phyloP scores from a whole-genome alignment of 2,888 invertebrate genomes.

The Drosophila limbata region DNA sequence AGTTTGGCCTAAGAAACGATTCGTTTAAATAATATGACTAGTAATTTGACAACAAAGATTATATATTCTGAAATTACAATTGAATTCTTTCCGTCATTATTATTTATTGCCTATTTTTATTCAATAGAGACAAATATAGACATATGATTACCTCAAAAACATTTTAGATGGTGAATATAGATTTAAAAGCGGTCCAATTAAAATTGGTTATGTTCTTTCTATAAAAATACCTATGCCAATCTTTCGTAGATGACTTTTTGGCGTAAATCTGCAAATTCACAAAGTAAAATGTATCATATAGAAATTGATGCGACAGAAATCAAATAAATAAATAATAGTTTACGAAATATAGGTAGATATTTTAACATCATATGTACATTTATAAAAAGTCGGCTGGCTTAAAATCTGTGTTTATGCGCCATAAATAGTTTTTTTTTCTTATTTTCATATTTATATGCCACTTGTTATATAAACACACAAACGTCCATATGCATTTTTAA shows the following conservation, averaged over 20 bases:
- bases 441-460: constrained; percentile 18
- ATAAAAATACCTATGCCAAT: neutral
- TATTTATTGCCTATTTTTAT: neutral
- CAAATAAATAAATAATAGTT: too few relatives aligned
- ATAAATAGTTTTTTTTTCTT: neutral
- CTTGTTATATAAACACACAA: constrained; percentile 18
- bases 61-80: too few relatives aligned
- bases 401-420: neutral
- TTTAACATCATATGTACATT: neutral
- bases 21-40: neutral
- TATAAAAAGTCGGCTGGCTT: neutral
- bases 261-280: neutral
- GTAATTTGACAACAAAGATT: neutral
- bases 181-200: too few relatives aligned
- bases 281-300: neutral
- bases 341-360: neutral
- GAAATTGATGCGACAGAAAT: too few relatives aligned
- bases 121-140: neutral
- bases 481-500: constrained; percentile 44
- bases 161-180: too few relatives aligned
- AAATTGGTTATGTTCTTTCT: too few relatives aligned
- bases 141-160: too few relatives aligned
- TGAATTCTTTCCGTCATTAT: too few relatives aligned
- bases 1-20: neutral
- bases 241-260: neutral